A percentile compares a stretch with the other conserved stretches of the same genome.
phyloP scores from a whole-genome alignment of 2,113 vertebrate species.

The Percina caprodes region DNA sequence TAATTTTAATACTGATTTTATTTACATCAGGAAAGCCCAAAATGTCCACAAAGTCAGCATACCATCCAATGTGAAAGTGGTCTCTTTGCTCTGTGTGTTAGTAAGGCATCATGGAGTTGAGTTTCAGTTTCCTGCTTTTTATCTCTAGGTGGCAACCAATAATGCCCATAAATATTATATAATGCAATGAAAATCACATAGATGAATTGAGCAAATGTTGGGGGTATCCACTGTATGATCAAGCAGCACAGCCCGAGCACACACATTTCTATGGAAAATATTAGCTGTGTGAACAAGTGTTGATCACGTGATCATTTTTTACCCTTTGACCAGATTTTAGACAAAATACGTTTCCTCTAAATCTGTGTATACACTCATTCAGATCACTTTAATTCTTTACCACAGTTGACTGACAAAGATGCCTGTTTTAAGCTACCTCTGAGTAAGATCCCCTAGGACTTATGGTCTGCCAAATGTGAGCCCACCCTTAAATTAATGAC shows the following conservation, averaged over 20 bases:
- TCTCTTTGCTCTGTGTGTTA: not conserved
- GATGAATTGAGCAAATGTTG: not conserved
- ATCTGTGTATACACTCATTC: not conserved
- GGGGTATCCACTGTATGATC: not conserved
- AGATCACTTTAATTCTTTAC: not conserved
- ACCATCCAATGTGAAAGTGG: not conserved
- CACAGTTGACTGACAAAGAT: conserved; percentile 21
- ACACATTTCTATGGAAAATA: conserved; percentile 26
- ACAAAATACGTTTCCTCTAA: not conserved
- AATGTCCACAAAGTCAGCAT: not conserved
- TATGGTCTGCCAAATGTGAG: conserved; percentile 2
- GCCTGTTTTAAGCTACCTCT: conserved; percentile 25
- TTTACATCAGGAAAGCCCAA: not conserved
- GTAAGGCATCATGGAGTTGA: not conserved
- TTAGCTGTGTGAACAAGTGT: conserved; percentile 36
- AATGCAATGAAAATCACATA: not conserved
- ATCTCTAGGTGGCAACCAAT: not conserved
- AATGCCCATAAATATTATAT: not conserved
- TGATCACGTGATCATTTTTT: not conserved
- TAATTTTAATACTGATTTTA: not conserved
- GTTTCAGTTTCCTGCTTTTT: conserved; percentile 9
- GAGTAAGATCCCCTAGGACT: conserved; percentile 8
- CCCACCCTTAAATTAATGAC: not conserved
- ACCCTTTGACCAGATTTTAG: not conserved
- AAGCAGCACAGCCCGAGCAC: not conserved